Conservation (phyloP, 2,113 vertebrate species). For the Rana temporaria region DNA sequence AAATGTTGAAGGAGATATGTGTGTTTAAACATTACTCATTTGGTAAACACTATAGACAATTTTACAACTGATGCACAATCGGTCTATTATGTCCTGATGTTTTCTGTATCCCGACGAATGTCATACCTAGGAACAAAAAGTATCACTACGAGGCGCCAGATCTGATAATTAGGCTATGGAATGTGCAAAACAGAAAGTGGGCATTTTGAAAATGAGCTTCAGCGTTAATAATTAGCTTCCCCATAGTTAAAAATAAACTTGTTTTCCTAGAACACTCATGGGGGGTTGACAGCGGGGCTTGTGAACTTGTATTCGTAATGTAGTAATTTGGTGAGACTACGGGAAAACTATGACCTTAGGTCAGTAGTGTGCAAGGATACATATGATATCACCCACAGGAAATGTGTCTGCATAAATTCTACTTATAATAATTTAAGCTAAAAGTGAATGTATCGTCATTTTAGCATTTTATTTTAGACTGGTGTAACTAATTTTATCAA, state of each 20-base stretch:
- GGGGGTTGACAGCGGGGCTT: slow-evolving; percentile 1
- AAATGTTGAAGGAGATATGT: too few relatives aligned
- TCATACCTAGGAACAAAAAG: not conserved
- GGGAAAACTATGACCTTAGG: slow-evolving; percentile 17
- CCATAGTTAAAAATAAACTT: slow-evolving; percentile 35
- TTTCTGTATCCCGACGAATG: slow-evolving; percentile 19
- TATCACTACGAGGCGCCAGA: slow-evolving; percentile 29
- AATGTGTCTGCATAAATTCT: slow-evolving; percentile 36
- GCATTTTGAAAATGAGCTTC: slow-evolving; percentile 35
- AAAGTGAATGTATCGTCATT: not conserved
- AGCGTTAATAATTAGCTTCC: slow-evolving; percentile 58
- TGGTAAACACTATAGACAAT: too few relatives aligned
- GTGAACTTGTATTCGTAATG: slow-evolving; percentile 14
- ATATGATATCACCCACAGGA: slow-evolving; percentile 23
- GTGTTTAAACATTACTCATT: too few relatives aligned
- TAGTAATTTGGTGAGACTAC: slow-evolving; percentile 2
- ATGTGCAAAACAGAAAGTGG: slow-evolving; percentile 37
- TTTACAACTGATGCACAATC: too few relatives aligned
- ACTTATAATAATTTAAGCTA: slow-evolving; percentile 42
- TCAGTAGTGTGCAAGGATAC: slow-evolving; percentile 19
- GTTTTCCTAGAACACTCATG: slow-evolving; percentile 42
- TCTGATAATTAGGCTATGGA: not conserved
- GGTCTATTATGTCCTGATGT: not conserved
- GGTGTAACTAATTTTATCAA: too few relatives aligned
- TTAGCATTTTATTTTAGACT: too few relatives aligned